These are phyloP conservation scores for Percopsis omiscomaycus DNA, from an alignment of 2,797 vertebrate genomes.

Conservation along the genomic window DNA sequence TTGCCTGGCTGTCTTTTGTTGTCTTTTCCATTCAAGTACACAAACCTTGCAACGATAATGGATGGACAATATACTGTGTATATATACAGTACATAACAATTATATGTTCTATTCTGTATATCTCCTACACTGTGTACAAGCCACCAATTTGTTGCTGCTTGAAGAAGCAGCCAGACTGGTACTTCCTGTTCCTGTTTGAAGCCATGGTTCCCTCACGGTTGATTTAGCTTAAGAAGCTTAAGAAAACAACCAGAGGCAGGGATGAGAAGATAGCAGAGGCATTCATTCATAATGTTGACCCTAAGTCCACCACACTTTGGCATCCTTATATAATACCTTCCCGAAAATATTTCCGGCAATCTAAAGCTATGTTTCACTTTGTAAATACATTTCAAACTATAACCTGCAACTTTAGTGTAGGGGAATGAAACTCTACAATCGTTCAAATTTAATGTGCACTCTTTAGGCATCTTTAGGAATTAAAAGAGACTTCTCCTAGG, in stretches of 20 bases:
- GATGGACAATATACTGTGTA: too few relatives aligned
- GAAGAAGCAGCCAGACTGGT: slow-evolving; percentile 9
- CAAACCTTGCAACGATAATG: too few relatives aligned
- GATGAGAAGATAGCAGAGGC: background rate
- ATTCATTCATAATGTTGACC: slow-evolving; percentile 1
- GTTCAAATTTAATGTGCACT: slow-evolving; percentile 44
- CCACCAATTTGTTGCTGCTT: too few relatives aligned
- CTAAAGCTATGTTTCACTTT: background rate
- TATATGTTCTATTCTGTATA: too few relatives aligned
- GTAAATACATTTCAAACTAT: background rate
- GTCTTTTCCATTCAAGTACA: too few relatives aligned
- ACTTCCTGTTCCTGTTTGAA: slow-evolving; percentile 17
- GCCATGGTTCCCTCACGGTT: background rate
- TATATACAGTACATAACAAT: too few relatives aligned
- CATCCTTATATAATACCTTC: background rate
- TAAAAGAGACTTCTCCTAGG: slow-evolving; percentile 15
- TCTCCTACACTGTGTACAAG: too few relatives aligned
- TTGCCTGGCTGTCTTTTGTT: slow-evolving; percentile 5
- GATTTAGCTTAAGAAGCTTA: background rate
- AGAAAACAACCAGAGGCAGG: slow-evolving; percentile 3
- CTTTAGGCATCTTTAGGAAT: slow-evolving; percentile 44
- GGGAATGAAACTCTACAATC: slow-evolving; percentile 27
- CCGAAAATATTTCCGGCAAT: background rate
- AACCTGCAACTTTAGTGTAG: slow-evolving; percentile 5
- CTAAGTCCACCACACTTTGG: background rate